Percentiles rank a stretch among this genome's conserved stretches.
These are phyloP conservation scores for Bathynomus jamesi DNA, from an alignment of 1,140 invertebrate genomes.

Conservation along the genomic window DNA sequence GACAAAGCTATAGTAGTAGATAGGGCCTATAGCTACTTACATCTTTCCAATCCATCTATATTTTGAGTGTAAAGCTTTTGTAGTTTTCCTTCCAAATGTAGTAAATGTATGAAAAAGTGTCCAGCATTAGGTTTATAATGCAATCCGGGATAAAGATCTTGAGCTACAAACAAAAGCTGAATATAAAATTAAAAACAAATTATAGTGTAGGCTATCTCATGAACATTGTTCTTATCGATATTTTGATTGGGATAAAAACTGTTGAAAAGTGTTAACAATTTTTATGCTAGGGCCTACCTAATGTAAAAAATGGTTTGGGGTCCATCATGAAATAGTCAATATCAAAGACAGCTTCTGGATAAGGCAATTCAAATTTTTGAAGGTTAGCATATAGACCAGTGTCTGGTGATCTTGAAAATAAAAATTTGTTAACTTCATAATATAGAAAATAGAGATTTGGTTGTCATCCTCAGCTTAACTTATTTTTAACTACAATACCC, in stretches of 20 bases:
- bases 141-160: constrained; percentile 70
- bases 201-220: too few relatives aligned
- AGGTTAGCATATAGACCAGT: constrained; percentile 89
- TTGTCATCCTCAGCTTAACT: too few relatives aligned
- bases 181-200: too few relatives aligned
- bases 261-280: constrained; percentile 77
- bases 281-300: constrained; percentile 62
- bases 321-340: constrained; percentile 71
- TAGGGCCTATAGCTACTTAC: too few relatives aligned
- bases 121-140: constrained; percentile 71
- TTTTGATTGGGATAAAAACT: too few relatives aligned
- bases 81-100: constrained; percentile 69
- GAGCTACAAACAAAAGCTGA: constrained; percentile 63
- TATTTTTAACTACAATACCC: too few relatives aligned
- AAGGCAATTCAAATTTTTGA: constrained; percentile 79
- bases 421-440: too few relatives aligned
- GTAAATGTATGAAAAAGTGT: constrained; percentile 72
- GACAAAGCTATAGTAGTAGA: too few relatives aligned
- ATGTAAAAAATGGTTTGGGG: constrained; percentile 73
- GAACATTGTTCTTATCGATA: too few relatives aligned
- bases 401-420: constrained; percentile 63
- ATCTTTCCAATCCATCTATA: constrained; percentile 82
- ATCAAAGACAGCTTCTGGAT: constrained; percentile 90
- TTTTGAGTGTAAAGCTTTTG: constrained; percentile 83
- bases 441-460: too few relatives aligned